A percentile compares a stretch with the other conserved stretches of the same genome.
Evolutionary conservation across 2,113 vertebrate genomes (phyloP).

Genomic region (Aramus guarauna): DNA sequence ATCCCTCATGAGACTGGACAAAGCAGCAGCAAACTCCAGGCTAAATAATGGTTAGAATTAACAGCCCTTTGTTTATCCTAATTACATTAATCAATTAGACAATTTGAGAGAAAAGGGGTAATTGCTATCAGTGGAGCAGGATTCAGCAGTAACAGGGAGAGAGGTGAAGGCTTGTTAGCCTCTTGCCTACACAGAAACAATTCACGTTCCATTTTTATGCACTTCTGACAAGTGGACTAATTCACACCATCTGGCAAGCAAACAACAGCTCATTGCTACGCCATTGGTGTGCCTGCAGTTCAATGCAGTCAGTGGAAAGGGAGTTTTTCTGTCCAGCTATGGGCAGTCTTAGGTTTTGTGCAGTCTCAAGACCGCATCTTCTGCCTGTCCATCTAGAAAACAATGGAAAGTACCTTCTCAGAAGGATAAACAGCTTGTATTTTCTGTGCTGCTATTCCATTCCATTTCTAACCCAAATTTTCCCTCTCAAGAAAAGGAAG

Average conservation of each 20-base stretch:
- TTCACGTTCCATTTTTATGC: not conserved
- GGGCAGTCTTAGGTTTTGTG: not conserved
- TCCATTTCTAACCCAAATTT: not conserved
- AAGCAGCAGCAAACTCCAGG: not conserved
- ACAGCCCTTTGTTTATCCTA: slow-evolving; percentile 10
- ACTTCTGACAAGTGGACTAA: slow-evolving; percentile 14
- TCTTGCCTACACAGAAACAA: slow-evolving; percentile 6
- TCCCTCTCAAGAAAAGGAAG: not conserved
- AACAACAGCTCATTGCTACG: not conserved
- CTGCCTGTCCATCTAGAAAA: not conserved
- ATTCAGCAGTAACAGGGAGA: not conserved
- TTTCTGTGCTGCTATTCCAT: not conserved
- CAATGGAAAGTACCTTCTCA: not conserved
- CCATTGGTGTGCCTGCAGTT: not conserved
- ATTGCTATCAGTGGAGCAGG: not conserved
- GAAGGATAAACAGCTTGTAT: not conserved
- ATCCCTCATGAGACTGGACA: not conserved
- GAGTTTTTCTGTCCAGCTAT: not conserved
- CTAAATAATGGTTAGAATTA: slow-evolving; percentile 14
- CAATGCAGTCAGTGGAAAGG: not conserved
- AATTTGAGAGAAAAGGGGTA: slow-evolving; percentile 26
- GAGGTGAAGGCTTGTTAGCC: slow-evolving; percentile 25
- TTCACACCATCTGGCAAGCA: not conserved
- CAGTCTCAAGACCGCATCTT: not conserved
- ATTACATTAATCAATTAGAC: slow-evolving; percentile 31